phyloP scores from a whole-genome alignment of 1,140 invertebrate species.

The Drosophila guanche region DNA sequence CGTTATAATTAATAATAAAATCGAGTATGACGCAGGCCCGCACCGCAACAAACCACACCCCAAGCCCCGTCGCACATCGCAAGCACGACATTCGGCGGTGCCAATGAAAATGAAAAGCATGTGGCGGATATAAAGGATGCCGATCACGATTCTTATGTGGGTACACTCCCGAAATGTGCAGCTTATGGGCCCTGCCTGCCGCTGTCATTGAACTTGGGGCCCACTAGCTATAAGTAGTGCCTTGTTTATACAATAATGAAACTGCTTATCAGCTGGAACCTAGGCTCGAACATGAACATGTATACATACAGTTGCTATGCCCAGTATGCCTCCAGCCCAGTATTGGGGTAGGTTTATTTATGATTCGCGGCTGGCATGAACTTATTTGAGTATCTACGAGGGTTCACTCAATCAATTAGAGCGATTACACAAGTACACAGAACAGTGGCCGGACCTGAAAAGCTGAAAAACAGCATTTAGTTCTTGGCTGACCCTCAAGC shows the following conservation, averaged over 20 bases:
- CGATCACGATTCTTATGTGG: slow-evolving; percentile 26
- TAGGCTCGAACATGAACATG: slow-evolving; percentile 5
- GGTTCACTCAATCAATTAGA: slow-evolving; percentile 67
- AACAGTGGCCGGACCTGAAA: slow-evolving; percentile 42
- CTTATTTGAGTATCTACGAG: slow-evolving; percentile 37
- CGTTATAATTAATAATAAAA: slow-evolving; percentile 45
- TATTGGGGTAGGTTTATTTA: slow-evolving; percentile 72
- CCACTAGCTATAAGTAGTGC: slow-evolving; percentile 2
- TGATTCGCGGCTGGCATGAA: slow-evolving; percentile 49
- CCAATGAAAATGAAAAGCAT: slow-evolving; percentile 38
- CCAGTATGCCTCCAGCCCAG: neutral
- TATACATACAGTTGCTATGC: neutral
- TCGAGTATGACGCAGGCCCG: slow-evolving; percentile 6
- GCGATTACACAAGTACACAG: slow-evolving; percentile 20
- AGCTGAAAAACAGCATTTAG: slow-evolving; percentile 39
- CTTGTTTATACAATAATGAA: slow-evolving; percentile 37
- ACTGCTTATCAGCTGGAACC: slow-evolving; percentile 54
- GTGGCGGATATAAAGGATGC: slow-evolving; percentile 45
- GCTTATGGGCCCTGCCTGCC: neutral
- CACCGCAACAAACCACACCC: no score
- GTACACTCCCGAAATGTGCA: slow-evolving; percentile 15
- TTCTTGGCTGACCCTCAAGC: slow-evolving; percentile 12
- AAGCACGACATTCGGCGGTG: neutral
- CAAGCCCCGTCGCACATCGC: slow-evolving; percentile 1
- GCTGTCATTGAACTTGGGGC: slow-evolving; percentile 64